Base-by-base conservation (phyloP, 2,113 vertebrate genomes). In the Ancistrus triradiatus region DNA sequence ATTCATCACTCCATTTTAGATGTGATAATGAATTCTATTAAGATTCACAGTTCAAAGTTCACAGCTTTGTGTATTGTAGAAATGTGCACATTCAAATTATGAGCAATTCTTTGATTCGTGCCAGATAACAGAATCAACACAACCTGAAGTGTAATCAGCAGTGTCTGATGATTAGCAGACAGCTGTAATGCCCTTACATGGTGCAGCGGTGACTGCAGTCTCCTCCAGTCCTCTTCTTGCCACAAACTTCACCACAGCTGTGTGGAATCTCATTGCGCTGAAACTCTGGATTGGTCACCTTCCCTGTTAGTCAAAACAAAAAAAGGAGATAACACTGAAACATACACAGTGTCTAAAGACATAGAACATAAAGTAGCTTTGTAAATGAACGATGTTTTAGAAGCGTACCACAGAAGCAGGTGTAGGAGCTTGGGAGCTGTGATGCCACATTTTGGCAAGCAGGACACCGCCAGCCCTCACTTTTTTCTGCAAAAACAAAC, bases 181-280 rank as follows among this genome's bases (percentile, higher is more conserved):
- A n/a, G n/a, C n/a, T n/a, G n/a, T 25, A 2, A 2, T 15, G 15
- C 18, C 1, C 92, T 96, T 89, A 98, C 96, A 99, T 97, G 77
- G 97, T 99, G 85, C 96, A 99, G 63, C 91, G 89, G 78, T 99
- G 96, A 48, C 90, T 92, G 76, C 96, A 99, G 78, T 95, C 92
- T 63, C 81, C 82, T 68, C 90, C 85, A 42, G 90, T 90, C 59
- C 94, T 90, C 80, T 90, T 95, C 89, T 90, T 99, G 68, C 95
- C 92, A 84, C 96, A 99, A 76, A 99, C 90, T 25, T 99, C 94
- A 38, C 95, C 96, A 82, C 96, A 99, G 83, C 95, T 99, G 84
- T 99, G 95, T 22, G 96, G 96, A 75, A 99, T 99, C 89, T 98
- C 95, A 74, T 87, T 95, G 80, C 91, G 92, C 74, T 93, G 96